Evolutionary conservation across 2,888 invertebrate genomes (phyloP).

Genomic region (Amphimallon solstitiale): DNA sequence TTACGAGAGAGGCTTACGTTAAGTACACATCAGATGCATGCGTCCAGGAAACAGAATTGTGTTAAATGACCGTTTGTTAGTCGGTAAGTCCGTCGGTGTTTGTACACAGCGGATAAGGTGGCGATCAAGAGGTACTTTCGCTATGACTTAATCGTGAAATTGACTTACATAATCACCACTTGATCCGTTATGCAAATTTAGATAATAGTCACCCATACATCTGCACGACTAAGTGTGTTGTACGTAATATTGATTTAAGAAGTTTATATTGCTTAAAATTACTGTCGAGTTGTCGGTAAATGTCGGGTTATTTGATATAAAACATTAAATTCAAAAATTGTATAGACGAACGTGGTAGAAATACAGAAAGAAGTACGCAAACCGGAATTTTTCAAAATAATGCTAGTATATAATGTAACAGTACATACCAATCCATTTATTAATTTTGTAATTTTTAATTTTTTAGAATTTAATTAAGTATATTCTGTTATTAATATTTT

Average conservation of each 20-base stretch:
- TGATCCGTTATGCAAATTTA: slow-evolving; percentile 31
- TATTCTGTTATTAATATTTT: too few species aligned
- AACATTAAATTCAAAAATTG: too few species aligned
- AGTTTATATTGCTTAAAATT: slow-evolving; percentile 26
- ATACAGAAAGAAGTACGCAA: too few species aligned
- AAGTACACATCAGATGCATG: neutral
- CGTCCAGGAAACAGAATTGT: slow-evolving; percentile 29
- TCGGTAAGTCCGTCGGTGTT: slow-evolving; percentile 16
- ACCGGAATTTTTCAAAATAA: too few species aligned
- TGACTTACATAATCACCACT: slow-evolving; percentile 24
- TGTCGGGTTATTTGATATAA: too few species aligned
- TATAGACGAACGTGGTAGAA: too few species aligned
- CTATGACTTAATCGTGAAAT: slow-evolving; percentile 28
- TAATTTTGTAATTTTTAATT: too few species aligned
- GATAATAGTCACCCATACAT: slow-evolving; percentile 23
- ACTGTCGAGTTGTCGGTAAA: neutral
- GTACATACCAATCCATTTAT: too few species aligned
- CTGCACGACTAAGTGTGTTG: slow-evolving; percentile 13
- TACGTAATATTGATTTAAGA: slow-evolving; percentile 24
- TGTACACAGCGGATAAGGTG: too few species aligned
- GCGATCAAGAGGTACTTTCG: slow-evolving; percentile 12
- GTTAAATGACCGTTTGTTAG: slow-evolving; percentile 16
- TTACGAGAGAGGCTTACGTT: too few species aligned
- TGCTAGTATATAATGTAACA: too few species aligned
- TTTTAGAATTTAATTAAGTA: too few species aligned